Evolutionary conservation across 2,888 invertebrate genomes (phyloP), one percentile per base, ranked within the genome.

Genomic region (Eupelmus urozonus): DNA sequence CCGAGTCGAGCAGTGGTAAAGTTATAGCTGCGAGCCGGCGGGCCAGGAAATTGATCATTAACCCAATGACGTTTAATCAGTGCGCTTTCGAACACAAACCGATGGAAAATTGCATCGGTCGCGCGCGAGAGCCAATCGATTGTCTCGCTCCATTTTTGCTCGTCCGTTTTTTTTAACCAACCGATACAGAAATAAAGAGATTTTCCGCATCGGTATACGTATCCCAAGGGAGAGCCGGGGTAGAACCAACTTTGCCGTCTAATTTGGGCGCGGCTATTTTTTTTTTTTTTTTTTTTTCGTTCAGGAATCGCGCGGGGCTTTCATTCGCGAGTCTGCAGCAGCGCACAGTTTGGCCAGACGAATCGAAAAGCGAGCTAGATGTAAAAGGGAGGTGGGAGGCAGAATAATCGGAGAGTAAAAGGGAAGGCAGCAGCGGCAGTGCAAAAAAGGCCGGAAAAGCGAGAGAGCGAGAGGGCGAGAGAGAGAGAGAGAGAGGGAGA

Each of bases 331-430:
- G n/a, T 42, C 20, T 51, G 66, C 66, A 51, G 66, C 16, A 49
- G 60, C 51, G 25, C 51, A 49, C 16, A 60, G 53, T 42, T 66
- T 34, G 45, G 45, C 49, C 23, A 63, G 67, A 73, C 67, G 23
- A 76, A 74, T 74, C 62, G 71, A 70, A 62, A 63, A 74, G 45
- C 11, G 27, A 20, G 27, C 1, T 2, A 45, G 45, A 45, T 34
- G 40, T 45, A 34, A 82, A 59, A 18, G 40, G n/a, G 59, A 55
- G 62, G 5, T 42, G 74, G 77, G 73, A 74, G 72, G 80, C 76
- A 34, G 82, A 83, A 83, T 70, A 72, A 78, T 80, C 79, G 76
- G 67, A 80, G 75, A 57, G 78, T 27, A 69, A 63, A 74, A 55
- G 77, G 57, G 73, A 74, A 53, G 55, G 23, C n/a, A 27, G 45